Base-by-base conservation (phyloP, 2,797 vertebrate genomes). In the Myotis daubentonii region DNA sequence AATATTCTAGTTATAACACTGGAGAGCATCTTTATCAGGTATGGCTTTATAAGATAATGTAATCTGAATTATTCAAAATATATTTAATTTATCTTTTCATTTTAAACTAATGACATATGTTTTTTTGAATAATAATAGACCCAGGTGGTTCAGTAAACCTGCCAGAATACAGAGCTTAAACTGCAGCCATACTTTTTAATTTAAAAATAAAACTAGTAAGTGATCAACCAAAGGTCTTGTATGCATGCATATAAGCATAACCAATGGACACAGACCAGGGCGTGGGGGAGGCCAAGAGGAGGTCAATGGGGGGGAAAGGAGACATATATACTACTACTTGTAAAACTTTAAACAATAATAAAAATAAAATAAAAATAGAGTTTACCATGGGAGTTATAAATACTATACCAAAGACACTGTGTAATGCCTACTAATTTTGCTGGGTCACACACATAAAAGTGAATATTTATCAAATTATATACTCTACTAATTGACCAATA, bases 161-260 rank as follows among this genome's bases (percentile, higher is more conserved):
- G 19, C 36, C 70, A 70, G 19, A 79, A 30, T 49, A 83, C 15
- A 74, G 13, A 88, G 16, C 2, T n/a, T 86, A 53, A 85, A 38
- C 3, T 78, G 10, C 9, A 93, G 53, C 30, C 25, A 51, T 23
- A 17, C 41, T 51, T 75, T 91, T 71, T 49, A 41, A n/a, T 68
- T 93, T 81, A 94, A 93, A 89, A 70, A 92, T 92, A 30, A 70
- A 62, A 62, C 13, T 62, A 62, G 5, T 62, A 62, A 62, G 25
- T 30, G 28, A 62, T 30, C 60, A 62, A 62, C 28, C 60, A 62
- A 15, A 62, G 12, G 6, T 4, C 60, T 15, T 62, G 12, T 15
- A 62, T 62, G 28, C 60, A 62, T 62, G 28, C 28, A 62, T 62
- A 30, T 62, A 28, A 60, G 57, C 25, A 60, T 60, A 62, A 30